Evolutionary conservation across 1,140 invertebrate species (phyloP).

Genomic region (Panagrolaimus sp.): DNA sequence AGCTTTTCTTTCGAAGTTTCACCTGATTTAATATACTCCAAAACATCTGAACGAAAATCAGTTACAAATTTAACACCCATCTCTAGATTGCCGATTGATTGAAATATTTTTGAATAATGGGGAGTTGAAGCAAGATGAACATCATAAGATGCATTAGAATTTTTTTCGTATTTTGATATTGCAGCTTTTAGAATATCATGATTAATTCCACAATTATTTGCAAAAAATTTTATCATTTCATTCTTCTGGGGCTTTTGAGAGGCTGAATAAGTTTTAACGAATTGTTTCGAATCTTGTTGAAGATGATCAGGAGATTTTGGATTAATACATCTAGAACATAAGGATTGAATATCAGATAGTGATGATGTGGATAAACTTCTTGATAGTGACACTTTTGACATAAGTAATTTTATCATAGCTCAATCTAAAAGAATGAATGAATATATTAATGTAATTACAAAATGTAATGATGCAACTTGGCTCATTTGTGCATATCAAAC

Average conservation of each 20-base stretch:
- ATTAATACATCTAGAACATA: too few relatives aligned
- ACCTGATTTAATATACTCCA: background rate
- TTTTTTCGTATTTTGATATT: constrained; percentile 3
- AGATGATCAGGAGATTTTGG: too few relatives aligned
- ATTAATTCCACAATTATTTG: background rate
- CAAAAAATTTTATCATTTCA: background rate
- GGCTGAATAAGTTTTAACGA: background rate
- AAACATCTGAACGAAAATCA: constrained; percentile 5
- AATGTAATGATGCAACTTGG: too few relatives aligned
- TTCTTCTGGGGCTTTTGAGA: background rate
- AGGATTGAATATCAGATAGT: too few relatives aligned
- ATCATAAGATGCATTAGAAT: background rate
- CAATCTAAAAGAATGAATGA: too few relatives aligned
- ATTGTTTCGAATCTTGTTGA: too few relatives aligned
- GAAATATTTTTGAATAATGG: background rate
- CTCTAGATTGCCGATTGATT: background rate
- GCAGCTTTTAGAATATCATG: constrained; percentile 1
- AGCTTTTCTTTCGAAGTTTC: background rate
- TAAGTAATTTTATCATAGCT: too few relatives aligned
- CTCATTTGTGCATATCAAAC: too few relatives aligned
- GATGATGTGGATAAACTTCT: too few relatives aligned
- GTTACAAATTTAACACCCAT: constrained; percentile 2
- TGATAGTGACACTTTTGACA: too few relatives aligned
- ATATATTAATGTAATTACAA: too few relatives aligned
- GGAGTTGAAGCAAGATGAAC: background rate